phyloP scores from a whole-genome alignment of 1,140 invertebrate species.

The Drosophila repletoides region DNA sequence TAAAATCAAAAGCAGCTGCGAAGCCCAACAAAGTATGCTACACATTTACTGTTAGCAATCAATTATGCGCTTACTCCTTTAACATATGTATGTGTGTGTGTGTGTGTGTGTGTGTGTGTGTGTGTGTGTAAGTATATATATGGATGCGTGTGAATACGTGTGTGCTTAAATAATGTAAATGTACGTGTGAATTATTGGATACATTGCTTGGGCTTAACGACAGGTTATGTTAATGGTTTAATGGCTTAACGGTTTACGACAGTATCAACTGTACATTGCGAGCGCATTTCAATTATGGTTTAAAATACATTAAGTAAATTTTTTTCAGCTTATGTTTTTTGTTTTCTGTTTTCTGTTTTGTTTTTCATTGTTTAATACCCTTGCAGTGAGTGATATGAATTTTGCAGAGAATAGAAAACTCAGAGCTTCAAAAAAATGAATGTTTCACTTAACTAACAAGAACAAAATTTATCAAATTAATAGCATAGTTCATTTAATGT shows the following conservation, averaged over 20 bases:
- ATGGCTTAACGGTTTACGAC: constrained; percentile 48
- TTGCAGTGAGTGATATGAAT: no score
- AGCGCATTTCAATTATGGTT: constrained; percentile 37
- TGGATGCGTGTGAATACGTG: background rate
- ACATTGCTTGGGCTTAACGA: constrained; percentile 16
- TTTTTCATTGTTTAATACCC: background rate
- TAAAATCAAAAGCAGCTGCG: constrained; percentile 42
- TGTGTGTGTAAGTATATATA: background rate
- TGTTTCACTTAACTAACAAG: no score
- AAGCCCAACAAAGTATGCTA: constrained; percentile 78
- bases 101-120: constrained; percentile 9
- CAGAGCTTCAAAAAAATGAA: no score
- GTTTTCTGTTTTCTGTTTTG: background rate
- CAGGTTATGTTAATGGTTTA: constrained; percentile 54
- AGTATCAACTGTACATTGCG: constrained; percentile 10
- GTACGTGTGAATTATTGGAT: constrained; percentile 30
- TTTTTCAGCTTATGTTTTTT: background rate
- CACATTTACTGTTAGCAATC: constrained; percentile 41
- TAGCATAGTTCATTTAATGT: no score
- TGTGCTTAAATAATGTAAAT: background rate
- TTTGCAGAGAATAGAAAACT: no score
- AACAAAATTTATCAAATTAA: no score
- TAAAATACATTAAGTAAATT: background rate
- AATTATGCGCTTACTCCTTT: constrained; percentile 44
- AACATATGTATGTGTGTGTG: constrained; percentile 14